Evolutionary conservation across 2,797 vertebrate genomes (phyloP), one percentile per base, ranked within the genome.

Genomic region (Propithecus perrieri): DNA sequence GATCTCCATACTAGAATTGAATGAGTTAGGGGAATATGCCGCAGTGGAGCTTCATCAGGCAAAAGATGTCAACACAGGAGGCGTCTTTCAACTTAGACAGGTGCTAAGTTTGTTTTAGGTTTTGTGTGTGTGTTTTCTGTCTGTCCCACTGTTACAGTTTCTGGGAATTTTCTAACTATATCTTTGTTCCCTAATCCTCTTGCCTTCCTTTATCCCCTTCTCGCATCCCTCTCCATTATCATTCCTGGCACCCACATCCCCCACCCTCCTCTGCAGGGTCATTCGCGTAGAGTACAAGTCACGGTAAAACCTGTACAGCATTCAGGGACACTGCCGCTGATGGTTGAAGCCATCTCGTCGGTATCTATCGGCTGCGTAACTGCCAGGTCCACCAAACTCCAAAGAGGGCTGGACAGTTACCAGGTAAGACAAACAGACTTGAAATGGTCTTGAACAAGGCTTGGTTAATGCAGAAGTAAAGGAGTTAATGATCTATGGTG

Each of bases 331-430:
- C 98, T 99, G 97, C 99, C 99, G 30, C 99, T 99, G 95, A 99
- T 99, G 99, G 99, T 99, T 59, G 99, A 99, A 98, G 99, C 99
- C 5, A 93, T 99, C 96, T 98, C 99, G 83, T 99, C 99, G 0
- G 98, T 99, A 24, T 99, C 99, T 43, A 98, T 99, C 33, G 99
- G 99, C 97, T 99, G 99, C 18, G 99, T 99, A 91, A 99, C 99
- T 1, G 99, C 99, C 71, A 99, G 99, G 89, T 99, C 99, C 97
- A 99, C 99, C 95, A 99, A 99, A 98, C 98, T 99, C n/a, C 99
- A 99, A 94, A 99, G 99, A 97, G 99, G 99, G 1, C 98, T 99
- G 85, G 99, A 99, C 99, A 99, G 99, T 98, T 99, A 99, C 98
- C 99, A 99, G 99, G 99, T 99, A 98, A 98, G 97, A 88, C 67